phyloP scores from a whole-genome alignment of 1,140 invertebrate genomes.

The Rhizoglyphus robini region DNA sequence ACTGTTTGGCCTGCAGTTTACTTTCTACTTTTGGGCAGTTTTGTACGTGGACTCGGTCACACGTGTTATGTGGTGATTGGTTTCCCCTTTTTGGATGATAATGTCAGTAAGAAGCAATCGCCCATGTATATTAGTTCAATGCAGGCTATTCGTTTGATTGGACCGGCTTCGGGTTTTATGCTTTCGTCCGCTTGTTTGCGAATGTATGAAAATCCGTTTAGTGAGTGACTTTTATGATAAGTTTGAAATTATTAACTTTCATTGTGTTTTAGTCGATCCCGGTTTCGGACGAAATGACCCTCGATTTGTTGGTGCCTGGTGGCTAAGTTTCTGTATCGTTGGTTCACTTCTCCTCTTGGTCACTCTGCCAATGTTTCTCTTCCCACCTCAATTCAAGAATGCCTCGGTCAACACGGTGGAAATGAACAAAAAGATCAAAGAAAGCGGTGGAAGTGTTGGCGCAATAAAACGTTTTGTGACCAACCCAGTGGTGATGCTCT shows the following conservation, averaged over 20 bases:
- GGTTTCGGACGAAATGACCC: constrained; percentile 31
- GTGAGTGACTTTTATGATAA: not conserved
- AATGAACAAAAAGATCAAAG: not conserved
- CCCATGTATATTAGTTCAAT: constrained; percentile 26
- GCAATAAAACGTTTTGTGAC: constrained; percentile 47
- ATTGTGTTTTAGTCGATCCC: constrained; percentile 6
- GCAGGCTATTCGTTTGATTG: constrained; percentile 25
- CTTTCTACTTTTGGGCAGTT: not conserved
- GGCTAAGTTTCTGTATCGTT: constrained; percentile 40
- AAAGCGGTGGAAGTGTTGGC: not conserved
- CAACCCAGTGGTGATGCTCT: constrained; percentile 52
- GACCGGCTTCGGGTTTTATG: constrained; percentile 26
- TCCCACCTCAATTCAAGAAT: constrained; percentile 23
- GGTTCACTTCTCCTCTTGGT: constrained; percentile 25
- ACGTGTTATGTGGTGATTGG: constrained; percentile 27
- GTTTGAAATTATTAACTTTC: not conserved
- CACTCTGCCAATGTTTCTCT: constrained; percentile 27
- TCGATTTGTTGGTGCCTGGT: constrained; percentile 37
- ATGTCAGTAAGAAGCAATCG: constrained; percentile 30
- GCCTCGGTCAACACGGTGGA: not conserved
- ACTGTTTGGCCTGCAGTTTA: constrained; percentile 15
- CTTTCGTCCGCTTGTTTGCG: constrained; percentile 26
- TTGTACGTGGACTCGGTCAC: constrained; percentile 34
- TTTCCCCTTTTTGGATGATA: constrained; percentile 32
- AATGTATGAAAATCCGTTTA: constrained; percentile 27